These are phyloP conservation scores for Esox masquinongy DNA, from an alignment of 2,797 vertebrate genomes.

Conservation along the genomic window DNA sequence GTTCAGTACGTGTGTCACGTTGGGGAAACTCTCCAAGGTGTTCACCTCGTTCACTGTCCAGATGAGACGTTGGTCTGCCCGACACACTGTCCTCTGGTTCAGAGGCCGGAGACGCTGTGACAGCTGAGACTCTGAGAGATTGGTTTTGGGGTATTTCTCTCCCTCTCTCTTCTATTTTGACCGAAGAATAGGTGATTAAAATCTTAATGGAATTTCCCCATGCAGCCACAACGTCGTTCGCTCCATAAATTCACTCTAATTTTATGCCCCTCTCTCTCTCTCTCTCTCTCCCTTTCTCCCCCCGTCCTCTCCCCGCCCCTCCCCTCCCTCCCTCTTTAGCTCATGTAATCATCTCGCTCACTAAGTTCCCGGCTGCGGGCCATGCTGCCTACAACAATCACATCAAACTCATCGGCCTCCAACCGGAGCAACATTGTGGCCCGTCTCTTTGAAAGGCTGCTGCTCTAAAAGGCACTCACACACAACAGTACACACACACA, in stretches of 20 bases:
- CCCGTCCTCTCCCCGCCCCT: not conserved
- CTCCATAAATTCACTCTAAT: conserved; percentile 30
- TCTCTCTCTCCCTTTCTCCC: not conserved
- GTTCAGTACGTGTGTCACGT: not conserved
- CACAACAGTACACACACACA: conserved; percentile 7
- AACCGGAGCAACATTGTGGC: conserved; percentile 53
- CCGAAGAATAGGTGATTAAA: conserved; percentile 51
- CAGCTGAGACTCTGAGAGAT: not conserved
- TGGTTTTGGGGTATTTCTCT: not conserved
- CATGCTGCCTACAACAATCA: conserved; percentile 72
- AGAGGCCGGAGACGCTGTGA: not conserved
- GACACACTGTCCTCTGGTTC: conserved; percentile 16
- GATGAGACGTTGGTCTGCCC: not conserved
- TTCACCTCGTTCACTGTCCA: not conserved
- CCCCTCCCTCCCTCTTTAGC: conserved; percentile 64
- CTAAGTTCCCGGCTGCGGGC: conserved; percentile 63
- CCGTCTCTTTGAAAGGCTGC: conserved; percentile 1
- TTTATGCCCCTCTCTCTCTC: not conserved
- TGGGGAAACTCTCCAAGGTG: not conserved
- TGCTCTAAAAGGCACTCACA: conserved; percentile 17
- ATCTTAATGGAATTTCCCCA: conserved; percentile 41
- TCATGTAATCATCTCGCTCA: conserved; percentile 74
- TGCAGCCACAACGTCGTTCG: conserved; percentile 15
- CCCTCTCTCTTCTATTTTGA: conserved; percentile 41
- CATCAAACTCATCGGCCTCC: conserved; percentile 69